These are phyloP conservation scores for Monodelphis domestica DNA, from an alignment of 2,797 vertebrate species.

Conservation along the genomic window DNA sequence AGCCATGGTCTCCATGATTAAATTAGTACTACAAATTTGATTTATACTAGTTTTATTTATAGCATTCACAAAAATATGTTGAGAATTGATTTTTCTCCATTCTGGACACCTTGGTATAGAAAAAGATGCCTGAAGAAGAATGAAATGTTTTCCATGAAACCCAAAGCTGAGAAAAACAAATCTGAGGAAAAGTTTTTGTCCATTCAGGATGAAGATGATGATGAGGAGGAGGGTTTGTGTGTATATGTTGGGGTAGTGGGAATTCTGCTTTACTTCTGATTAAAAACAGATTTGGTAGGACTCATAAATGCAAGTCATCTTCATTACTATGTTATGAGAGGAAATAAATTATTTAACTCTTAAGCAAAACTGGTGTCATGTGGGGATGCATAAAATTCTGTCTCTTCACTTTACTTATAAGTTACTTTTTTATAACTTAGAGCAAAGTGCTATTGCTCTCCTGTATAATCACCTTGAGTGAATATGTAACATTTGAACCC, in stretches of 20 bases:
- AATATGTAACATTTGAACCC: not conserved
- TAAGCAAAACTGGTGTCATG: not conserved
- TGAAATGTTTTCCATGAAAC: constrained; percentile 38
- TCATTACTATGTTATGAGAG: not conserved
- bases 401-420: not conserved
- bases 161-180: constrained; percentile 52
- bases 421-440: not conserved
- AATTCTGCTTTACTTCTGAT: constrained; percentile 50
- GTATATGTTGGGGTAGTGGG: not conserved
- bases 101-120: constrained; percentile 31
- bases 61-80: constrained; percentile 19
- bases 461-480: not conserved
- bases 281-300: constrained; percentile 33
- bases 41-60: not conserved
- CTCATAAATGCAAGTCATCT: constrained; percentile 21
- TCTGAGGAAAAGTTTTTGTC: constrained; percentile 25
- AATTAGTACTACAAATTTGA: constrained; percentile 39
- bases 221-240: not conserved
- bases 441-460: not conserved
- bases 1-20: not conserved
- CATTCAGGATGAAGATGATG: constrained; percentile 25
- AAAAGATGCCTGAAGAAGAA: constrained; percentile 32
- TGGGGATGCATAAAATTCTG: not conserved
- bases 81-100: no score
- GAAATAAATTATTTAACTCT: not conserved